phyloP scores from a whole-genome alignment of 1,140 invertebrate genomes.

The Monomorium pharaonis region DNA sequence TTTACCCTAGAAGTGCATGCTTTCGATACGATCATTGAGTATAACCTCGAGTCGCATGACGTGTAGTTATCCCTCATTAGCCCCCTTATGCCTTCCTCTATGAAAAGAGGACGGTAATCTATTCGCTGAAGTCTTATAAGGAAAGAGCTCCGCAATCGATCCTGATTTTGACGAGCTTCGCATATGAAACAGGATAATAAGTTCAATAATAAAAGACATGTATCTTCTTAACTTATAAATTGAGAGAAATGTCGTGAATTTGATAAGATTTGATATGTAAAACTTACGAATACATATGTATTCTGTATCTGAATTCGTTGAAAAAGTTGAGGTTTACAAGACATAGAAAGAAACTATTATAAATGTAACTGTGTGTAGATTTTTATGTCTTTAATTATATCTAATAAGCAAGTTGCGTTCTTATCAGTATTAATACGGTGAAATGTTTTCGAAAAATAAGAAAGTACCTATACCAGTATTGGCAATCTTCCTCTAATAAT shows the following conservation, averaged over 20 bases:
- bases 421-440: no score
- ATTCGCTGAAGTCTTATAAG: conserved; percentile 36
- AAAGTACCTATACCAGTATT: no score
- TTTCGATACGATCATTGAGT: conserved; percentile 35
- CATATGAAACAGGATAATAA: conserved; percentile 11
- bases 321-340: background rate
- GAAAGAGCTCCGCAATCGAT: background rate
- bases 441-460: no score
- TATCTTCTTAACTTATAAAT: background rate
- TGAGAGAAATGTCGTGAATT: background rate
- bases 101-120: conserved; percentile 21
- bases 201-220: background rate
- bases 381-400: no score
- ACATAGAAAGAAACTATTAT: no score
- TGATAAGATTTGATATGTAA: background rate
- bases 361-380: no score
- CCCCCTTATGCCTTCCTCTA: conserved; percentile 28
- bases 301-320: background rate
- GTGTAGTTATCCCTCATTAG: conserved; percentile 45
- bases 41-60: conserved; percentile 10
- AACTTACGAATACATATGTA: background rate
- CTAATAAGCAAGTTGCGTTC: no score
- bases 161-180: conserved; percentile 25
- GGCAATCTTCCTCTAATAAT: no score
- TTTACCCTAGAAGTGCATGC: conserved; percentile 28